Conservation (phyloP, 2,797 vertebrate genomes). For the Erethizon dorsatum region DNA sequence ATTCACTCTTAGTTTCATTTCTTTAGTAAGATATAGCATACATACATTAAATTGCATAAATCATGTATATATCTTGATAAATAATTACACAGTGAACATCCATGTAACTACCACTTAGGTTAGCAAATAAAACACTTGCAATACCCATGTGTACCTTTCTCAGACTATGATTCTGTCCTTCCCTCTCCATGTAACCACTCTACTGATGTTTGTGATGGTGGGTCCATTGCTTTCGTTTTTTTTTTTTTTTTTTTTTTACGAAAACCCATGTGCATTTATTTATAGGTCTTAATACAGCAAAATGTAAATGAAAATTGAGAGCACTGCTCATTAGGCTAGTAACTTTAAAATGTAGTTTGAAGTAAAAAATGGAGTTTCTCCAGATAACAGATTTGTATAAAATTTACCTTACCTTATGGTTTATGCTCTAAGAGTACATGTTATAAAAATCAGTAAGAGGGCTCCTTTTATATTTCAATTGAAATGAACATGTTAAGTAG, state of each 20-base stretch:
- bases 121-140: slow-evolving; percentile 1
- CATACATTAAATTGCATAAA: slow-evolving; percentile 27
- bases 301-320: slow-evolving; percentile 74
- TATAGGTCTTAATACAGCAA: slow-evolving; percentile 75
- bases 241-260: no score
- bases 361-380: slow-evolving; percentile 72
- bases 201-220: not conserved
- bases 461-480: slow-evolving; percentile 76
- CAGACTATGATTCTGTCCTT: not conserved
- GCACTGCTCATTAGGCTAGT: slow-evolving; percentile 62
- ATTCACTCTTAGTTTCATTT: slow-evolving; percentile 56
- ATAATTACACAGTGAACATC: not conserved
- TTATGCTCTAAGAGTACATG: slow-evolving; percentile 79
- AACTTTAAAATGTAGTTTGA: slow-evolving; percentile 71
- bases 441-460: slow-evolving; percentile 77
- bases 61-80: not conserved
- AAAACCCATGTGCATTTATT: slow-evolving; percentile 79
- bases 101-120: not conserved
- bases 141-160: not conserved
- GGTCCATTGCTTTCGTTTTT: no score
- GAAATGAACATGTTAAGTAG: slow-evolving; percentile 78
- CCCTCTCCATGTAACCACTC: not conserved
- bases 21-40: slow-evolving; percentile 2
- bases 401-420: slow-evolving; percentile 81
- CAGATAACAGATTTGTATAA: slow-evolving; percentile 66